These are phyloP conservation scores for Sinopyrophorus schimmeli DNA, from an alignment of 2,888 invertebrate genomes.

Conservation along the genomic window DNA sequence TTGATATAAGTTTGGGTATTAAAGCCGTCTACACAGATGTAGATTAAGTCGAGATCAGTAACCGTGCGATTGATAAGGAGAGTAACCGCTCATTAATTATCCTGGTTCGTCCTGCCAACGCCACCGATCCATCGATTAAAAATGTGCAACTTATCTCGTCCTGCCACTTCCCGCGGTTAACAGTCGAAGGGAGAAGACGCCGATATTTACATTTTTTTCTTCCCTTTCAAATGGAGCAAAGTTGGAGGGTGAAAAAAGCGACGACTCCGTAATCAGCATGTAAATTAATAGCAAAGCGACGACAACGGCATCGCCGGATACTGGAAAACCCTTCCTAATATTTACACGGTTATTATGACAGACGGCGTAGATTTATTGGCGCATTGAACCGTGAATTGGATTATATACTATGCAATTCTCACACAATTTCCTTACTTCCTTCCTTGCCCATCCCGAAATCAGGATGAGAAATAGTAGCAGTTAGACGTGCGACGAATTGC, in stretches of 20 bases:
- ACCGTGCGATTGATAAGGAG: constrained; percentile 20
- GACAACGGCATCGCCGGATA: constrained; percentile 17
- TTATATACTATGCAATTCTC: constrained; percentile 42
- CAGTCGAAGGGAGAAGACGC: background rate
- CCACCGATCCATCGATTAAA: constrained; percentile 33
- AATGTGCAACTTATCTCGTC: constrained; percentile 29
- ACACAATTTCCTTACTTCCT: constrained; percentile 45
- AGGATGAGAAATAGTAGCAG: constrained; percentile 37
- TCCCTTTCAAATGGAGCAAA: too few species aligned
- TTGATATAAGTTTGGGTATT: constrained; percentile 2
- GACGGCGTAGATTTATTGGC: constrained; percentile 35
- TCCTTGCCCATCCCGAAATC: constrained; percentile 38
- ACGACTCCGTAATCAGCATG: constrained; percentile 39
- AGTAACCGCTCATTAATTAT: constrained; percentile 34
- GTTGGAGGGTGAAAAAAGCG: too few species aligned
- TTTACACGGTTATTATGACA: constrained; percentile 37
- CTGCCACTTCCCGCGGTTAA: too few species aligned
- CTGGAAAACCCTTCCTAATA: constrained; percentile 29
- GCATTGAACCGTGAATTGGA: constrained; percentile 39
- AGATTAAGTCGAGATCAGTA: constrained; percentile 14
- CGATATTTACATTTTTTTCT: too few species aligned
- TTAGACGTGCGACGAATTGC: constrained; percentile 32
- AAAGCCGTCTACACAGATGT: constrained; percentile 4
- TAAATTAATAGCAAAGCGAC: constrained; percentile 38
- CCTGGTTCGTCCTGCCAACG: constrained; percentile 29